Evolutionary conservation across 1,140 invertebrate species (phyloP).

Genomic region (Leptinotarsa lineolata): DNA sequence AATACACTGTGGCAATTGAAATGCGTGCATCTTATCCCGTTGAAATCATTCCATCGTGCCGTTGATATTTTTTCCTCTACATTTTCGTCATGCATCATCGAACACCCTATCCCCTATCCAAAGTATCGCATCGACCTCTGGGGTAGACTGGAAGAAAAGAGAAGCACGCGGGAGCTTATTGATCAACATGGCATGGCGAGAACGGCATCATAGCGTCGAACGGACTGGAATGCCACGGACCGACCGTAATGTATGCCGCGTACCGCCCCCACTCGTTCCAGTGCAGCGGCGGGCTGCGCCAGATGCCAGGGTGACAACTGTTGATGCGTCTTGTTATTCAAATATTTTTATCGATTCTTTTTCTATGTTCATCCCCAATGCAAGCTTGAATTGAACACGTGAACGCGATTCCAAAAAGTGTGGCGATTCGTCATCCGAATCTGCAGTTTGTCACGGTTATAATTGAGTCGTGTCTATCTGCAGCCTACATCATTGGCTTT

Average conservation of each 20-base stretch:
- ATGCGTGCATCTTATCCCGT: no score
- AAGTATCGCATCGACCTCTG: slow-evolving; percentile 9
- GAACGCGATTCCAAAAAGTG: no score
- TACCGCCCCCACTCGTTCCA: neutral
- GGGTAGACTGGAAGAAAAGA: neutral
- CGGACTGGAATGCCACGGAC: neutral
- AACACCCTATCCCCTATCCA: neutral
- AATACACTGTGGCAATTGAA: no score
- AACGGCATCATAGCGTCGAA: neutral
- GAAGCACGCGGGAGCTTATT: neutral
- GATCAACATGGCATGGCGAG: slow-evolving; percentile 10
- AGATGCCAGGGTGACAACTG: neutral
- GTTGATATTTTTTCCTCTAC: no score
- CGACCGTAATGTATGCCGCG: neutral
- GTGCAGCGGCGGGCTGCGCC: neutral
- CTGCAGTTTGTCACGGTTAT: no score
- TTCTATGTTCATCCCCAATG: neutral
- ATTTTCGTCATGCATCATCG: neutral
- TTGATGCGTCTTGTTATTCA: no score
- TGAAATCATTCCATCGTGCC: no score
- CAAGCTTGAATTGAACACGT: no score
- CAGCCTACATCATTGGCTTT: no score
- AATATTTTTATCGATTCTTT: neutral
- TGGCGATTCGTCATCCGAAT: no score
- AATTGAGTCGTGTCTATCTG: no score